Conservation (phyloP, 2,113 vertebrate genomes). For the Alosa alosa region DNA sequence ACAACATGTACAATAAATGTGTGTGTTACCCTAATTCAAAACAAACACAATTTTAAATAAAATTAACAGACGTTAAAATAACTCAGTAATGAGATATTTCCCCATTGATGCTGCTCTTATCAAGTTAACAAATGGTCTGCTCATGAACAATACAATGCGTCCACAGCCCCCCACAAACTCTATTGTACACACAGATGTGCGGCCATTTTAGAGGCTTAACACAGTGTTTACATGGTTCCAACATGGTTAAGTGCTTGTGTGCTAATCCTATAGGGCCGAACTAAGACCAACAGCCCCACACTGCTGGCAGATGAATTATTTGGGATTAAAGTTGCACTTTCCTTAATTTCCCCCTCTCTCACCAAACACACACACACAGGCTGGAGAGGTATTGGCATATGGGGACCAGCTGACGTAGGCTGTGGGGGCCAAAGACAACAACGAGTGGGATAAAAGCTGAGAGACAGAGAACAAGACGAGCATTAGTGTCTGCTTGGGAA, state of each 20-base stretch:
- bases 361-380: neutral
- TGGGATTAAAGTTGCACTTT: constrained; percentile 32
- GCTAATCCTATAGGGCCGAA: constrained; percentile 17
- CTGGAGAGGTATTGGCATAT: constrained; percentile 10
- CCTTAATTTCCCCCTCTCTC: constrained; percentile 24
- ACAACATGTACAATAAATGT: neutral
- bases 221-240: constrained; percentile 27
- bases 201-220: neutral
- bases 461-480: neutral
- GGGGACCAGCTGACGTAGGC: constrained; percentile 5
- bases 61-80: neutral
- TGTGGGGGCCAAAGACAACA: constrained; percentile 3
- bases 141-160: neutral
- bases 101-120: neutral
- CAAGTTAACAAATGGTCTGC: neutral
- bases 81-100: neutral
- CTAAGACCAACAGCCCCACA: constrained; percentile 26
- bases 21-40: neutral
- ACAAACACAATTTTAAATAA: neutral
- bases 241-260: constrained; percentile 29
- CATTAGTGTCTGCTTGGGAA: neutral
- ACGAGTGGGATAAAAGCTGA: no score
- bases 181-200: neutral
- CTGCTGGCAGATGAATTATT: constrained; percentile 38
- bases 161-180: neutral